Evolutionary conservation across 2,113 vertebrate genomes (phyloP).

Genomic region (Eretmochelys imbricata): DNA sequence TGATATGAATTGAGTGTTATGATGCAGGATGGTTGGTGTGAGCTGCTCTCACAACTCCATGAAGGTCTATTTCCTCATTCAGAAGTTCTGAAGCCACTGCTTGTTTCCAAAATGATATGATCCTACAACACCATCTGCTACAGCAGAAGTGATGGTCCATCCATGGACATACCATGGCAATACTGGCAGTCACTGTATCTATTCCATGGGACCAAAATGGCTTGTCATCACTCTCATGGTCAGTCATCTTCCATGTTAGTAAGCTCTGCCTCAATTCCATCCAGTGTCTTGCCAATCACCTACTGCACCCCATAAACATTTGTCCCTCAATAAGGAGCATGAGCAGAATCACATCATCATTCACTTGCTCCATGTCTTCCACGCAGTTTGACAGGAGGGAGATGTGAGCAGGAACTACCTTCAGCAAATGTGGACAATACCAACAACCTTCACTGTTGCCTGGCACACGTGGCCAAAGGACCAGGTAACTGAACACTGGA

Average conservation of each 20-base stretch:
- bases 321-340: neutral
- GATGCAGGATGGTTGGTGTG: no score
- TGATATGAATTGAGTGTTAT: no score
- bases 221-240: neutral
- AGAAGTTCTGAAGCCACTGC: no score
- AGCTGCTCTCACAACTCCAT: no score
- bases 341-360: neutral
- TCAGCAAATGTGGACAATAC: neutral
- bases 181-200: no score
- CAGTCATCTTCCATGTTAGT: neutral
- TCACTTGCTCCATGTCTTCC: neutral
- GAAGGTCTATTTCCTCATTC: no score
- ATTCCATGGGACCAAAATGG: no score
- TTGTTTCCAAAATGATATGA: no score
- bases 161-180: no score
- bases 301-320: neutral
- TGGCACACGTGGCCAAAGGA: neutral
- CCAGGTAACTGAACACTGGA: neutral
- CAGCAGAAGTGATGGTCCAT: no score
- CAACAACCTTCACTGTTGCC: neutral
- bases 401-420: neutral
- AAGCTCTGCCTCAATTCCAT: neutral
- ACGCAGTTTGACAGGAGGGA: neutral
- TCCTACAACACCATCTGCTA: no score
- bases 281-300: neutral